Evolutionary conservation across 2,797 vertebrate genomes (phyloP), one percentile per base, ranked within the genome.

Genomic region (Anableps anableps): DNA sequence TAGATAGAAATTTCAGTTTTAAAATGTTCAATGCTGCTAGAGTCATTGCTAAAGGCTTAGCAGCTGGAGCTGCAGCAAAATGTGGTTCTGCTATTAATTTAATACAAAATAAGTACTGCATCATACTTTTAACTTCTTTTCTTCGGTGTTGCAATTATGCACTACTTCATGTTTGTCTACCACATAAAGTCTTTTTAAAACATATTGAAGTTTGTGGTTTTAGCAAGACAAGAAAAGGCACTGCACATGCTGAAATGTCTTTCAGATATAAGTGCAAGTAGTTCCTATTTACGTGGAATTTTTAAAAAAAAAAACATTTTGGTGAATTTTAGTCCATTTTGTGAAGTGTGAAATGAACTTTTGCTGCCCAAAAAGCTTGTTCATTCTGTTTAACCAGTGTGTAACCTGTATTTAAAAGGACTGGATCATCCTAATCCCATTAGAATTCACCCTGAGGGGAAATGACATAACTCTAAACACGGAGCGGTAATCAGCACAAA

Each of bases 391-490:
- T 58, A 53, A 75, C 75, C 71, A n/a, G 64, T 29, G 45, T 78
- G 88, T 76, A 82, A 78, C 75, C 75, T 76, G 82, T 77, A 85
- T 88, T 91, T 78, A 82, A 86, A 88, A 86, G 51, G 53, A 78
- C 82, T 48, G 72, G 88, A 90, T 92, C 83, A 86, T 71, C 81
- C 83, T 86, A 91, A 88, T 87, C 84, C 83, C 83, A 68, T 86
- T 50, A 88, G 79, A 87, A 89, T 90, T 89, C 78, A 79, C 83
- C 94, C 88, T 21, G 58, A 75, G 88, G 92, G 84, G 72, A 86
- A 89, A 89, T 93, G 90, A 91, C 86, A 87, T 88, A 92, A 93
- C 81, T 80, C 80, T 50, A 62, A 88, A 88, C 84, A 77, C 58
- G 23, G 75, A 83, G 83, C 72, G 77, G 88, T 85, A 90, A 88